These are phyloP conservation scores for Eulacestoma nigropectus DNA, from an alignment of 2,113 vertebrate genomes.

Conservation along the genomic window DNA sequence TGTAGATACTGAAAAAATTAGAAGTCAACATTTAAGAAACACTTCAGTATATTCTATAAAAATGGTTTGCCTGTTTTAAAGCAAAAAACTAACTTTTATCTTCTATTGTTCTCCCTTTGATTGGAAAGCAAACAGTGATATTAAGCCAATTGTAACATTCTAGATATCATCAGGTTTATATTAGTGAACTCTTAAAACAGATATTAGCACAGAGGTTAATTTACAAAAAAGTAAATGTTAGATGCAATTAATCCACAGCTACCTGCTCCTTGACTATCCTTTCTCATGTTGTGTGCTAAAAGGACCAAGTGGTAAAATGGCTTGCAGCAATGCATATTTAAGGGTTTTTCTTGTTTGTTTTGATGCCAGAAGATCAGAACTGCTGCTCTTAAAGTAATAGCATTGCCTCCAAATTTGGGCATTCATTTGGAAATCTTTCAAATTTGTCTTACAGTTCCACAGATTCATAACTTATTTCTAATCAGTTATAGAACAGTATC, in stretches of 20 bases:
- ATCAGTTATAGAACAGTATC: background rate
- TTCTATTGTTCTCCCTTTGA: background rate
- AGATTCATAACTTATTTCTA: background rate
- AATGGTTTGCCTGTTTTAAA: background rate
- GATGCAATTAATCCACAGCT: background rate
- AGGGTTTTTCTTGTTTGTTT: background rate
- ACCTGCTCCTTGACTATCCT: background rate
- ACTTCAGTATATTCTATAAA: background rate
- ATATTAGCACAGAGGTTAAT: background rate
- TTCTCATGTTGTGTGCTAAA: background rate
- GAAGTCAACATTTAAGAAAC: background rate
- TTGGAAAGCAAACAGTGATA: background rate
- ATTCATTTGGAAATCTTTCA: background rate
- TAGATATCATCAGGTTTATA: background rate
- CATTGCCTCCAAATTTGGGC: background rate
- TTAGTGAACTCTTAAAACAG: background rate
- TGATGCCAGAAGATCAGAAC: background rate
- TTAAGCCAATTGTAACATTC: background rate
- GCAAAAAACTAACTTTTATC: background rate
- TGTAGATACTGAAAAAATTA: background rate
- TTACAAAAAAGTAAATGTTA: background rate
- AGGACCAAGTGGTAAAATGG: background rate
- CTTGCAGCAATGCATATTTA: background rate
- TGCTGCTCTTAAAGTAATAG: background rate
- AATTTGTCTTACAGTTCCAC: background rate